A percentile compares a stretch with the other conserved stretches of the same genome.
Conservation (phyloP, 2,888 invertebrate species). For the Pteria penguin region DNA sequence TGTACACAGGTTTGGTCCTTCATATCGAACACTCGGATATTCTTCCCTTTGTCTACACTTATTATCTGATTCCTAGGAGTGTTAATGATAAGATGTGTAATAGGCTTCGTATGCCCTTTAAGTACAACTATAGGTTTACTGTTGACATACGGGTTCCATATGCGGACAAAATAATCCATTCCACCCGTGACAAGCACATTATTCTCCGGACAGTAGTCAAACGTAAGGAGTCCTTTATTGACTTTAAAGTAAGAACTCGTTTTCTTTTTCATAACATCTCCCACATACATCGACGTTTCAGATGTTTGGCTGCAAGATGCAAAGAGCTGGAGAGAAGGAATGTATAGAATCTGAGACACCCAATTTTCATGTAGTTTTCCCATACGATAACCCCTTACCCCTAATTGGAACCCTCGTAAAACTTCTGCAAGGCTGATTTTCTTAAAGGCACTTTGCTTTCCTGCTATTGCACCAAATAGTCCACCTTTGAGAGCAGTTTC, state of each 20-base stretch:
- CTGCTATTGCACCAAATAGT: slow-evolving; percentile 58
- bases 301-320: slow-evolving; percentile 86
- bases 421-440: slow-evolving; percentile 59
- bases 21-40: slow-evolving; percentile 89
- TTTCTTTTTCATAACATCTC: slow-evolving; percentile 83
- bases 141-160: slow-evolving; percentile 91
- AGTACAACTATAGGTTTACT: slow-evolving; percentile 84
- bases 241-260: slow-evolving; percentile 81
- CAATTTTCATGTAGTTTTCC: slow-evolving; percentile 84
- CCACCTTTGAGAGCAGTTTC: slow-evolving; percentile 59
- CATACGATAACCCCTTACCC: slow-evolving; percentile 82
- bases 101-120: slow-evolving; percentile 81
- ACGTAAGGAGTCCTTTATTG: slow-evolving; percentile 81
- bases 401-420: slow-evolving; percentile 78
- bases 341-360: slow-evolving; percentile 87
- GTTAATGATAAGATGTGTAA: slow-evolving; percentile 86
- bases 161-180: slow-evolving; percentile 87
- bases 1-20: slow-evolving; percentile 85
- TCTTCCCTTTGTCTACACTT: slow-evolving; percentile 87
- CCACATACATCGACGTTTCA: slow-evolving; percentile 84
- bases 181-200: slow-evolving; percentile 83
- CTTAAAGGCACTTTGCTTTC: slow-evolving; percentile 57
- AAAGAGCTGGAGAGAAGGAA: slow-evolving; percentile 85
- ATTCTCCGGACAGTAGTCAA: slow-evolving; percentile 74
- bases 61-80: slow-evolving; percentile 85